Evolutionary conservation across 2,113 vertebrate species (phyloP), one percentile per base, ranked within the genome.

Genomic region (Vireo altiloquus): DNA sequence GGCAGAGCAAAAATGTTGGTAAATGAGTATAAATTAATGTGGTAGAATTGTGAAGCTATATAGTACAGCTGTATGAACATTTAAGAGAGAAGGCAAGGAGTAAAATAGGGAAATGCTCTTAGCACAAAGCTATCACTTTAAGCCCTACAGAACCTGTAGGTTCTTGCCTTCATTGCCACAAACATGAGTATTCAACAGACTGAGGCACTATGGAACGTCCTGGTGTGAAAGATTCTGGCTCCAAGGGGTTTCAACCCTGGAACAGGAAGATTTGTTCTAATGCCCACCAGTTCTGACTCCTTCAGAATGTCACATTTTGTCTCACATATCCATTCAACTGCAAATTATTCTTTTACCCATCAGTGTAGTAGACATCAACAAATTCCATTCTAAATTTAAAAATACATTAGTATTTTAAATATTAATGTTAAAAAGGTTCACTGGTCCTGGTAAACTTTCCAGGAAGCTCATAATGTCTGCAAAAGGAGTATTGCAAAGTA

Each of bases 381-480:
- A 76, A 85, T 33, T 66, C 30, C 42, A 60, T 50, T 89, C 33
- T 68, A 91, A 82, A 82, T 80, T 65, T 83, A 81, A 94, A 94
- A 94, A 89, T 79, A 53, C 82, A 96, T 88, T 86, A 90, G 30
- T 37, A 84, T 42, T 91, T 95, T 78, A 95, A 96, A 95, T 81
- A 92, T 88, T 94, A 87, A 96, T 87, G 56, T 64, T 86, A 2
- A 92, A 92, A 96, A 83, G 49, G 30, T 53, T 80, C 23, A 57
- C 16, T 72, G 33, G 17, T 80, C 94, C 71, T 52, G 53, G 65
- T 83, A 96, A 95, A 68, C 64, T 61, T 86, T 78, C 83, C 60
- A 75, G 60, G n/a, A 83, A 77, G 71, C 47, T 74, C 1, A 0
- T 37, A 77, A 70, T 25, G 22, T 20, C 82, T 90, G 52, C 52